Percentiles rank a stretch among this genome's conserved stretches.
Evolutionary conservation across 2,113 vertebrate species (phyloP).

Genomic region (Tursiops truncatus): DNA sequence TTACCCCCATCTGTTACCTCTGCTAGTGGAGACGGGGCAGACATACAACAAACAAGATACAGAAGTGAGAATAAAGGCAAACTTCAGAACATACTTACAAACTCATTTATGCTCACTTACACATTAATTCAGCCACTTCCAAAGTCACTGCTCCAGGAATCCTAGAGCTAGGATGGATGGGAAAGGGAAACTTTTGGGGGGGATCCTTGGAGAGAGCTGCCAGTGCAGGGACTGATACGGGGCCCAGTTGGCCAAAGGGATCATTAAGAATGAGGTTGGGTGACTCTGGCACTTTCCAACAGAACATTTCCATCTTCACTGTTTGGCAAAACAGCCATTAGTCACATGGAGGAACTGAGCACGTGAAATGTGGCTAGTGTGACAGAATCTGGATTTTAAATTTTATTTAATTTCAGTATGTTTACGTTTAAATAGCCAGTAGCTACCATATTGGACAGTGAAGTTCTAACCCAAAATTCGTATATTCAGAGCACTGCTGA

Average conservation of each 20-base stretch:
- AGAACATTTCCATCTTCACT: background rate
- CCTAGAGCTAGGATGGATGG: background rate
- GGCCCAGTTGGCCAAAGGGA: background rate
- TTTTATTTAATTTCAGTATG: background rate
- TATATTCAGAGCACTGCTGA: background rate
- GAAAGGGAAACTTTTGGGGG: background rate
- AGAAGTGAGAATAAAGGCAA: background rate
- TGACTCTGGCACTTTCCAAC: background rate
- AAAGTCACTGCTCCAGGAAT: background rate
- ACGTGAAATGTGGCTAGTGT: background rate
- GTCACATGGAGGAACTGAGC: background rate
- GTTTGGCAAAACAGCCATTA: background rate
- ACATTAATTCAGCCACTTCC: background rate
- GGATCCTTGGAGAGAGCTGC: background rate
- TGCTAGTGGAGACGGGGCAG: background rate
- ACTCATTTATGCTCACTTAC: background rate
- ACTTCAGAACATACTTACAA: background rate
- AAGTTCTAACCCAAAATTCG: background rate
- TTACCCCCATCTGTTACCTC: background rate
- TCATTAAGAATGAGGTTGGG: background rate
- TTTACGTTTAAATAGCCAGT: slow-evolving; percentile 21
- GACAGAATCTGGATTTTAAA: background rate
- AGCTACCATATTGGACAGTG: background rate
- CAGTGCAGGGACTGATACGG: background rate
- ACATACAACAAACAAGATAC: background rate